Conservation (phyloP, 2,113 vertebrate species). For the Thermophis baileyi region DNA sequence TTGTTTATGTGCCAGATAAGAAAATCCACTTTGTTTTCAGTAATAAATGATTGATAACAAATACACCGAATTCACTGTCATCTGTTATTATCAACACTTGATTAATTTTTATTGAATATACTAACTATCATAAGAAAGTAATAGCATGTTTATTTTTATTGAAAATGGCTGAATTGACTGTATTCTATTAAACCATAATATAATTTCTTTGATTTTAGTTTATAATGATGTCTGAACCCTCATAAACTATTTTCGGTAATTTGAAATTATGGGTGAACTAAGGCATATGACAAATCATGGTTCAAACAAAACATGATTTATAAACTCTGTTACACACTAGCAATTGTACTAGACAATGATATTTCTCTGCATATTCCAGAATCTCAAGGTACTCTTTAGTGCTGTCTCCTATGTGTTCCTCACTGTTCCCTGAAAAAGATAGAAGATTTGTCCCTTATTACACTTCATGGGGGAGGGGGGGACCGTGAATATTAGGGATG, state of each 20-base stretch:
- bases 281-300: background rate
- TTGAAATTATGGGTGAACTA: background rate
- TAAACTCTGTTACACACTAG: background rate
- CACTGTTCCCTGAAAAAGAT: background rate
- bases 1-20: constrained; percentile 85
- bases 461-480: background rate
- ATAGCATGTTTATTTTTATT: background rate
- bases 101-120: background rate
- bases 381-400: background rate
- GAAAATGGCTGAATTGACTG: background rate
- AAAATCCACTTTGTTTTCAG: constrained; percentile 82
- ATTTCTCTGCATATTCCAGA: background rate
- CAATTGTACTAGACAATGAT: background rate
- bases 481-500: background rate
- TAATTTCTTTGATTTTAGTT: background rate
- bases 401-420: background rate
- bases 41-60: constrained; percentile 89
- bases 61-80: constrained; percentile 42
- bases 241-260: background rate
- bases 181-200: background rate
- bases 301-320: background rate
- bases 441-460: too few species aligned
- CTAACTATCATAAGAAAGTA: background rate
- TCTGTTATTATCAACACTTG: constrained; percentile 21
- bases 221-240: background rate